A percentile compares a stretch with the other conserved stretches of the same genome.
Conservation (phyloP, 2,797 vertebrate species). For the Corythornis leucogaster region DNA sequence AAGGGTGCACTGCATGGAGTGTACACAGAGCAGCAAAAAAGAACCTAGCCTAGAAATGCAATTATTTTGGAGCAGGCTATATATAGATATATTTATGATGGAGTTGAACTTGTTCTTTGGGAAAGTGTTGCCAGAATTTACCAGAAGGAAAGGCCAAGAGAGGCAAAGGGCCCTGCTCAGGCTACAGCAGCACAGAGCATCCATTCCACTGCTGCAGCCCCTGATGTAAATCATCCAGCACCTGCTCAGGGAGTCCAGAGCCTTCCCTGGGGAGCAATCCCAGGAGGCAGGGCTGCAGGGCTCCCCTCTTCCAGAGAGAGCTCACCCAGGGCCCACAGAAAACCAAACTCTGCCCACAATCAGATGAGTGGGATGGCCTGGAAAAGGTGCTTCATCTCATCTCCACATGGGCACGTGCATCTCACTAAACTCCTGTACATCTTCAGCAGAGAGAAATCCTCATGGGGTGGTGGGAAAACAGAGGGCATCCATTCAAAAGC, state of each 20-base stretch:
- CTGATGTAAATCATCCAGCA: not conserved
- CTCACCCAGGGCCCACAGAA: not conserved
- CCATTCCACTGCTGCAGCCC: not conserved
- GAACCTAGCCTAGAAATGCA: not conserved
- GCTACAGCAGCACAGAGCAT: not conserved
- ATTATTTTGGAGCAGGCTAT: not conserved
- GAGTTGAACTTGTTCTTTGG: not conserved
- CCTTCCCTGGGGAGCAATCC: not conserved
- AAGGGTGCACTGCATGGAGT: not conserved
- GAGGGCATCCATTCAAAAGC: conserved; percentile 34
- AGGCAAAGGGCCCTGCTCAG: not conserved
- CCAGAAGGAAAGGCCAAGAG: not conserved
- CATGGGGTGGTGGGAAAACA: conserved; percentile 40
- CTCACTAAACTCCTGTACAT: conserved; percentile 38
- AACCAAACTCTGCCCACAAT: conserved; percentile 2
- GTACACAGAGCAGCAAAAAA: not conserved
- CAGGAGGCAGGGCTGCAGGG: not conserved
- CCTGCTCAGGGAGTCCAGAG: not conserved
- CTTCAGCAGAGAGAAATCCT: conserved; percentile 31
- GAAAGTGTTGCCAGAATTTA: not conserved
- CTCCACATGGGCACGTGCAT: conserved; percentile 29
- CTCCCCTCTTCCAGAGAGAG: not conserved
- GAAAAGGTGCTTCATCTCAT: conserved; percentile 60
- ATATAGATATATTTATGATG: not conserved
- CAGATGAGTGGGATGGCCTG: conserved; percentile 2